Conservation (phyloP, 2,888 invertebrate species). For the Pocota personata region DNA sequence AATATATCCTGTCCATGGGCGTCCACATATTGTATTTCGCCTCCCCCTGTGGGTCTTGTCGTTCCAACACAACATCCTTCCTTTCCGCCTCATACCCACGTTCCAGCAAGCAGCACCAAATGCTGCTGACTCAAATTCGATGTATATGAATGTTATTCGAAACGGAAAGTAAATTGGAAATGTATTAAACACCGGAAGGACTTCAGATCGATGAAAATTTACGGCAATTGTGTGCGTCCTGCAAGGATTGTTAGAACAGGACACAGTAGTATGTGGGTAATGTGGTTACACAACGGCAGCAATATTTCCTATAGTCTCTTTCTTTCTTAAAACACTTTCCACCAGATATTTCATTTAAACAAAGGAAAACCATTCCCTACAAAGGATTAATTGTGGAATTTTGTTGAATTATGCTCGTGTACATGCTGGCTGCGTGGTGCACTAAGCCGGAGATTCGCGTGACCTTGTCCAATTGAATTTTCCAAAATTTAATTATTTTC, state of each 20-base stretch:
- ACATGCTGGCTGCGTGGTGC: conserved; percentile 44
- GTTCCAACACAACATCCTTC: conserved; percentile 45
- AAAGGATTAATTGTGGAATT: conserved; percentile 67
- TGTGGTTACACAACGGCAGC: conserved; percentile 49
- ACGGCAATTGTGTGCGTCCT: conserved; percentile 60
- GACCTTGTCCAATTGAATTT: conserved; percentile 76
- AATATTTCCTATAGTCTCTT: conserved; percentile 23
- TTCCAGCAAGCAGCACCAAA: conserved; percentile 40
- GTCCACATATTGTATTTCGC: conserved; percentile 68
- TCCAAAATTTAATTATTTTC: conserved; percentile 70
- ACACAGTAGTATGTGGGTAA: conserved; percentile 21
- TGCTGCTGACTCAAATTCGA: conserved; percentile 70
- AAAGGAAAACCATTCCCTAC: conserved; percentile 57
- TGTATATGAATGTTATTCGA: conserved; percentile 74
- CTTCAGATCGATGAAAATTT: conserved; percentile 75
- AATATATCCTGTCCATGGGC: conserved; percentile 74
- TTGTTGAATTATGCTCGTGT: conserved; percentile 40
- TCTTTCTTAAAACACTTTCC: conserved; percentile 38
- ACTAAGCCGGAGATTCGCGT: conserved; percentile 69
- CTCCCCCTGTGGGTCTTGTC: conserved; percentile 31
- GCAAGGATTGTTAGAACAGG: conserved; percentile 50
- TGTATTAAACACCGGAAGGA: conserved; percentile 81
- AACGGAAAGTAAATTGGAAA: conserved; percentile 80
- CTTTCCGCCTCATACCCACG: not conserved
- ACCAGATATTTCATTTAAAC: conserved; percentile 70